A percentile compares a stretch with the other conserved stretches of the same genome.
These are phyloP conservation scores for Mythimna albipuncta DNA, from an alignment of 2,888 invertebrate genomes.

Conservation along the genomic window DNA sequence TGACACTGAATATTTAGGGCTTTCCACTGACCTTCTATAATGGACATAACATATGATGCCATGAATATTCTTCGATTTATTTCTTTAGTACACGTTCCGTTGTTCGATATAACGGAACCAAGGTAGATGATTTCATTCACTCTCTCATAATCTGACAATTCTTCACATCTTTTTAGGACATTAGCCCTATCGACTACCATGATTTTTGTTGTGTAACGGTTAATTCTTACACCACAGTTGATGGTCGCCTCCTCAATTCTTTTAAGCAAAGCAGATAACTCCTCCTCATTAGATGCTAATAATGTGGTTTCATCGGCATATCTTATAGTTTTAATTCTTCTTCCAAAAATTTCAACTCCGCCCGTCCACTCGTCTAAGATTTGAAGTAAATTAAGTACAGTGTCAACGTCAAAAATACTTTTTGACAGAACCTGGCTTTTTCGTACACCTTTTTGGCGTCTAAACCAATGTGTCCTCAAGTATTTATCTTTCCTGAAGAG, in stretches of 20 bases:
- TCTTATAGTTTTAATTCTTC: conserved; percentile 10
- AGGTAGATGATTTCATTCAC: conserved; percentile 30
- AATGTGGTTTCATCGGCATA: conserved; percentile 14
- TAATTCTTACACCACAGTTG: conserved; percentile 21
- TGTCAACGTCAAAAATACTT: conserved; percentile 4
- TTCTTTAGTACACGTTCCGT: conserved; percentile 18
- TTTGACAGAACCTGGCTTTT: conserved; percentile 11
- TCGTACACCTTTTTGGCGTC: conserved; percentile 1
- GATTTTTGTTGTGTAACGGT: conserved; percentile 26
- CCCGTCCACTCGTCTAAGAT: conserved; percentile 3
- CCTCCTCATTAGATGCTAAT: conserved; percentile 17
- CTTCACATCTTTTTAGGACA: conserved; percentile 17
- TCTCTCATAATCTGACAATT: conserved; percentile 19
- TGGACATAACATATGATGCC: conserved; percentile 13
- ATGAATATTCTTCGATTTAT: conserved; percentile 9
- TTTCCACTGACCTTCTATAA: conserved; percentile 7
- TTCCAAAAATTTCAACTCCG: conserved; percentile 14
- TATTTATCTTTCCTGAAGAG: conserved; percentile 4
- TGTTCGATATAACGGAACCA: conserved; percentile 25
- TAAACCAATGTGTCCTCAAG: neutral
- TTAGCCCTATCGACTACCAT: conserved; percentile 25
- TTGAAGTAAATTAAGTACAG: neutral
- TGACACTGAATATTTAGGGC: neutral
- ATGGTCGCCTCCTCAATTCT: conserved; percentile 13
- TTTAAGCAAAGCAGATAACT: conserved; percentile 12